Conservation (phyloP, 2,113 vertebrate species). For the Cheilinus undulatus region DNA sequence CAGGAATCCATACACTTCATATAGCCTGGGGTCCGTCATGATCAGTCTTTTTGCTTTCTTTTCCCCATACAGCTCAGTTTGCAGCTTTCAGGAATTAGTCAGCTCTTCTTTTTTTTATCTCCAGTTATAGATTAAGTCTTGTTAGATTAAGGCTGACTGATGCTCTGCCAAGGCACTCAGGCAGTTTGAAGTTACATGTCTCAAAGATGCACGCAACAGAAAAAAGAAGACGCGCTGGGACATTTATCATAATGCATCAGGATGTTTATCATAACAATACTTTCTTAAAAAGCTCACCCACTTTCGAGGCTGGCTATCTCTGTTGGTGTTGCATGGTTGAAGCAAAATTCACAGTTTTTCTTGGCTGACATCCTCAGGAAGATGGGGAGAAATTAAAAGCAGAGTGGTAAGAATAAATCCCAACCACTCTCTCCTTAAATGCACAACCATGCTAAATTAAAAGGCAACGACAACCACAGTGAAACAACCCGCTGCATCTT, state of each 20-base stretch:
- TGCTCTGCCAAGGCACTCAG: conserved; percentile 38
- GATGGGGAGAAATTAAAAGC: conserved; percentile 33
- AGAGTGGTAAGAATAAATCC: conserved; percentile 13
- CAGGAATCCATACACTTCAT: conserved; percentile 51
- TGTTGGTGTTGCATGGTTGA: conserved; percentile 6
- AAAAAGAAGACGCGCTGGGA: conserved; percentile 5
- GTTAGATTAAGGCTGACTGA: conserved; percentile 40
- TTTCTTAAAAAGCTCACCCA: neutral
- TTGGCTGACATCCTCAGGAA: neutral
- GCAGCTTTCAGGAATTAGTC: conserved; percentile 30
- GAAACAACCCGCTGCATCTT: conserved; percentile 50
- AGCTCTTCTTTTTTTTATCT: conserved; percentile 40
- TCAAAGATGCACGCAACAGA: conserved; percentile 7
- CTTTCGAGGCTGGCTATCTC: neutral
- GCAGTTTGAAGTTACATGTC: conserved; percentile 28
- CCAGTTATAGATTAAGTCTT: conserved; percentile 35
- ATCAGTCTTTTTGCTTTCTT: conserved; percentile 2
- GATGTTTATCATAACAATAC: conserved; percentile 14
- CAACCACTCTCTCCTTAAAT: conserved; percentile 22
- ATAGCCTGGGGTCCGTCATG: conserved; percentile 20
- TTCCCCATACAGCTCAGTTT: conserved; percentile 24
- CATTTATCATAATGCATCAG: conserved; percentile 15
- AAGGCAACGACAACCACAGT: conserved; percentile 34
- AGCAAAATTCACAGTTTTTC: conserved; percentile 10
- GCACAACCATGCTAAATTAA: conserved; percentile 37